Evolutionary conservation across 1,140 invertebrate species (phyloP).

Genomic region (Manduca sexta): DNA sequence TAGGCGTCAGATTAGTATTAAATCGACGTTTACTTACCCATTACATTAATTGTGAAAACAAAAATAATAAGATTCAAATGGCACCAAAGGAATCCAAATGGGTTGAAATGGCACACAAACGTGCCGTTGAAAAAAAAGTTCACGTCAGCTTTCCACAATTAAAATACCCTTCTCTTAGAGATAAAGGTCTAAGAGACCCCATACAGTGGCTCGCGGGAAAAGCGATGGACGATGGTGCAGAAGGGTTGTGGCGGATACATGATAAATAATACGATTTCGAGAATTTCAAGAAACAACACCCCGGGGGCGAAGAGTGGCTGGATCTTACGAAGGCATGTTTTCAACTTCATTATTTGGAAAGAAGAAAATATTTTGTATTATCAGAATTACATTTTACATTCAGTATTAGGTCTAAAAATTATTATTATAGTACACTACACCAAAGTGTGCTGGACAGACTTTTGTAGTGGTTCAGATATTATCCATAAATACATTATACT

Average conservation of each 20-base stretch:
- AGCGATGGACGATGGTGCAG: slow-evolving; percentile 80
- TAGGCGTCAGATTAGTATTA: background rate
- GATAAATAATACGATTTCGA: slow-evolving; percentile 84
- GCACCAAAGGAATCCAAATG: slow-evolving; percentile 26
- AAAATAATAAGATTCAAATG: slow-evolving; percentile 11
- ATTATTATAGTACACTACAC: too few species aligned
- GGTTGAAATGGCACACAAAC: slow-evolving; percentile 25
- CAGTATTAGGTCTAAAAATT: too few species aligned
- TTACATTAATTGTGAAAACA: too few species aligned
- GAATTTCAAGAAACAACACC: slow-evolving; percentile 79
- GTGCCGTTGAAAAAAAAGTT: slow-evolving; percentile 39
- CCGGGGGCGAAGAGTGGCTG: slow-evolving; percentile 85
- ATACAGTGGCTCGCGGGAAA: slow-evolving; percentile 78
- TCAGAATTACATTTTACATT: too few species aligned
- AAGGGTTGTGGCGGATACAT: slow-evolving; percentile 84
- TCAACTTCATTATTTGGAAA: too few species aligned
- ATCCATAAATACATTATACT: too few species aligned
- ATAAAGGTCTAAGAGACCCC: slow-evolving; percentile 49
- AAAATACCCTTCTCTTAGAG: slow-evolving; percentile 68
- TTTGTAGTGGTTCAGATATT: too few species aligned
- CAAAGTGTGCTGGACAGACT: too few species aligned
- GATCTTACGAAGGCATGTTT: slow-evolving; percentile 74
- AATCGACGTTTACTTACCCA: too few species aligned
- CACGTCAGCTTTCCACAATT: slow-evolving; percentile 59
- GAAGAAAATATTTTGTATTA: too few species aligned